Evolutionary conservation across 2,797 vertebrate species (phyloP).

Genomic region (Sebastes matsubarae): DNA sequence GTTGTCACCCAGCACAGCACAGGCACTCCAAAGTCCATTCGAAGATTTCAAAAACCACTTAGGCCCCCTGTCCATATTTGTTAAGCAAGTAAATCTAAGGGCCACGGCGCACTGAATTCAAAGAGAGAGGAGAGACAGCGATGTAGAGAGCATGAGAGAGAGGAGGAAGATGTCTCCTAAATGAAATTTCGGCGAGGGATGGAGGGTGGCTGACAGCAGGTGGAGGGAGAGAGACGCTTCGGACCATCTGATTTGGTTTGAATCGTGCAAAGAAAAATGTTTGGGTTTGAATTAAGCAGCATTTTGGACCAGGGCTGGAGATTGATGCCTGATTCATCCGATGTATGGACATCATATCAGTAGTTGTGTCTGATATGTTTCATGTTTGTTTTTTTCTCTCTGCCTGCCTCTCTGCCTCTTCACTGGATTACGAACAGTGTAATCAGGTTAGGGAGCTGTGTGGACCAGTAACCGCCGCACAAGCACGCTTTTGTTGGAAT

Average conservation of each 20-base stretch:
- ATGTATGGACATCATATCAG: slow-evolving; percentile 70
- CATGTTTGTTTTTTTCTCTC: slow-evolving; percentile 59
- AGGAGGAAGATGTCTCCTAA: slow-evolving; percentile 78
- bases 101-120: slow-evolving; percentile 74
- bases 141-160: slow-evolving; percentile 55
- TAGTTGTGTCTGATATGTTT: slow-evolving; percentile 62
- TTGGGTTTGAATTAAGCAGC: slow-evolving; percentile 82
- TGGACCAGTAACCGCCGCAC: slow-evolving; percentile 63
- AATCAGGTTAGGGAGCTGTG: slow-evolving; percentile 75
- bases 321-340: slow-evolving; percentile 79
- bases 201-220: slow-evolving; percentile 74
- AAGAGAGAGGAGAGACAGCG: slow-evolving; percentile 60
- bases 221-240: slow-evolving; percentile 61
- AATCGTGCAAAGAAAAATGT: slow-evolving; percentile 77
- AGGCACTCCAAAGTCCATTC: slow-evolving; percentile 83
- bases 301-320: slow-evolving; percentile 70
- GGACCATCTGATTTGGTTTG: slow-evolving; percentile 80
- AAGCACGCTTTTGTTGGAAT: slow-evolving; percentile 67
- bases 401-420: slow-evolving; percentile 53
- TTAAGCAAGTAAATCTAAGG: slow-evolving; percentile 83
- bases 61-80: slow-evolving; percentile 84
- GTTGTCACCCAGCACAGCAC: slow-evolving; percentile 70
- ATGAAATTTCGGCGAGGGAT: slow-evolving; percentile 81
- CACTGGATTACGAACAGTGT: slow-evolving; percentile 79
- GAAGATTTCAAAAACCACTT: slow-evolving; percentile 88